phyloP scores from a whole-genome alignment of 2,888 invertebrate genomes.

The Ochropleura plecta region DNA sequence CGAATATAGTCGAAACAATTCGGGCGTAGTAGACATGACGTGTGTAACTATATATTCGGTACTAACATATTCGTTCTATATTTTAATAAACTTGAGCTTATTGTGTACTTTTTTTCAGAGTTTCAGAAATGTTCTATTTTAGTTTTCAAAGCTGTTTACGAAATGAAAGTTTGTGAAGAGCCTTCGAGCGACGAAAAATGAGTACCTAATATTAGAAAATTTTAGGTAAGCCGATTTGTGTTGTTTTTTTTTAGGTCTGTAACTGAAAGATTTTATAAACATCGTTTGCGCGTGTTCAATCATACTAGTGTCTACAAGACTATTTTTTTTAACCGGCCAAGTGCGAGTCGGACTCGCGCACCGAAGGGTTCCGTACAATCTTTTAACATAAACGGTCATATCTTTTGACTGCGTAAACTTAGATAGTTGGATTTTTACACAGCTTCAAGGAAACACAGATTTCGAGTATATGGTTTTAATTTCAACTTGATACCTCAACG shows the following conservation, averaged over 20 bases:
- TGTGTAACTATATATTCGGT: conserved; percentile 34
- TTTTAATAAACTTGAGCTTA: neutral
- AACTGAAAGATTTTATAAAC: neutral
- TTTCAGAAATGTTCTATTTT: conserved; percentile 6
- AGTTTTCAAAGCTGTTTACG: conserved; percentile 22
- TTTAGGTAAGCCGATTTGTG: neutral
- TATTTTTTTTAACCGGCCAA: neutral
- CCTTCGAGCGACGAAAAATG: neutral
- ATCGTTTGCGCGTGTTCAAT: neutral
- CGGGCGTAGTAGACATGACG: conserved; percentile 22
- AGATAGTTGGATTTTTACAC: no score
- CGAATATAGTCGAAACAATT: conserved; percentile 49
- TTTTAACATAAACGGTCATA: no score
- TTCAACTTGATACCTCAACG: no score
- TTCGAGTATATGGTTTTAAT: no score
- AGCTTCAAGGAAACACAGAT: no score
- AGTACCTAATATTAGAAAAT: conserved; percentile 7
- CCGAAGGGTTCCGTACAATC: no score
- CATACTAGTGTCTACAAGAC: neutral
- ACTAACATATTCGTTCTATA: neutral
- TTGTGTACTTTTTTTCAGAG: conserved; percentile 8
- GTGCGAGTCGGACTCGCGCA: no score
- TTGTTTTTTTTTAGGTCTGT: neutral
- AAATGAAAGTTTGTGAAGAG: conserved; percentile 4
- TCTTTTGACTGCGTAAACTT: no score